Base-by-base conservation (phyloP, 2,113 vertebrate species). In the Podarcis raffonei region DNA sequence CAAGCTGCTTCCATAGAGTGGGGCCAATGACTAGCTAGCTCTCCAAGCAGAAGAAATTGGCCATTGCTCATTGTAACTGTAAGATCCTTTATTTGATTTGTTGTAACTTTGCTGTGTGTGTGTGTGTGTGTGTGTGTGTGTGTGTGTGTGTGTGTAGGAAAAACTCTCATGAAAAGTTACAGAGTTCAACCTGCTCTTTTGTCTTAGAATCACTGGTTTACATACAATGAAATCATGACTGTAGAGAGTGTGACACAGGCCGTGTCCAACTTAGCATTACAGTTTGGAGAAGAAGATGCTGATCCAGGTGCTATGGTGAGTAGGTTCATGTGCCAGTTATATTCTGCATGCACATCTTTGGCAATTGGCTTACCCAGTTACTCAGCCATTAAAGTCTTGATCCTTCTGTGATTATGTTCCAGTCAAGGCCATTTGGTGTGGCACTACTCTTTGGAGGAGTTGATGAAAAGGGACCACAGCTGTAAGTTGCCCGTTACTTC, bases 161-260 rank as follows among this genome's bases (percentile, higher is more conserved):
- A 0, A 1, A 0, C 0, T 0, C 0, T 20, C 39, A 72, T 12
- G 0, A n/a, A n/a, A n/a, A n/a, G n/a, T 3, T 3, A 1, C 1
- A 57, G 27, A 1, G 71, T 16, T 22, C 0, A 4, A 7, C 8
- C 22, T 25, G 25, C 9, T 20, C 25, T n/a, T 2, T 81, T 84
- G 13, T 76, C 89, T 27, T 88, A 99, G 99, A 99, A 99, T 95
- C 99, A 99, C 92, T 99, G 99, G 99, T 99, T 99, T 93, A 99
- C 99, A 84, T 99, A 99, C 95, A 99, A 99, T 16, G 99, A 99
- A 93, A 99, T 98, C 0, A 99, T 99, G 99, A 99, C 99, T 0
- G 99, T 99, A 92, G 99, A 99, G 95, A 99, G 98, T 6, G 98
- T 99, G 95, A 99, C 99, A 0, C 99, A 99, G 93, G 99, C 98